Base-by-base conservation (phyloP, 2,888 invertebrate genomes). In the Chironomus riparius region DNA sequence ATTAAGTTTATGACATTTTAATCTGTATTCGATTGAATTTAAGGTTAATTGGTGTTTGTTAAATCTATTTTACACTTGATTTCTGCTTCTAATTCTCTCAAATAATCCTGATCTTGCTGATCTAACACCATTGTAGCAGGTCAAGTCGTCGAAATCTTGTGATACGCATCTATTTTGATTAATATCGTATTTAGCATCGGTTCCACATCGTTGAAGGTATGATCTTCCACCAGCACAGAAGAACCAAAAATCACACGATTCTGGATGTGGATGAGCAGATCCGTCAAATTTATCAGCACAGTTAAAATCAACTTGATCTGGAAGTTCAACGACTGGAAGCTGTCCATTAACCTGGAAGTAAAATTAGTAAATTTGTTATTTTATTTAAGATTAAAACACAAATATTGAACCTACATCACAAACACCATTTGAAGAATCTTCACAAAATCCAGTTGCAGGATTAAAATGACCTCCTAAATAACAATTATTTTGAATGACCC, bases 161-260 rank as follows among this genome's bases (percentile, higher is more conserved):
- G 56, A 15, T 2, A 65, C 65, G 21, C 65, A 65, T 65, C 65
- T 24, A 2, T 21, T 21, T n/a, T 21, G 13, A 10, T 65, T 68
- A 10, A 18, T 18, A 62, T 72, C 72, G 12, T 38, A 72, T 18
- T 18, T 13, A 7, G 24, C 15, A 4, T 18, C 15, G 1, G 13
- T 7, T 15, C 38, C 61, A 18, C 72, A 72, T 12, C 7, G 2
- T 21, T 38, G n/a, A 6, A 72, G 5, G 6, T 18, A 62, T 0
- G 72, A 28, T 38, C 12, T 1, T 28, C 38, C 62, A 1, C 38
- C 15, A 1, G 38, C 47, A 18, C 72, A 72, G 24, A 62, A 61
- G 61, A 61, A 72, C n/a, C n/a, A 72, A 18, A 72, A 72, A 6
- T 62, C 28, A 12, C 72, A 72, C 15, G 62, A 72, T n/a, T 72